Conservation (phyloP, 2,888 invertebrate species). For the Cynaeus angustus region DNA sequence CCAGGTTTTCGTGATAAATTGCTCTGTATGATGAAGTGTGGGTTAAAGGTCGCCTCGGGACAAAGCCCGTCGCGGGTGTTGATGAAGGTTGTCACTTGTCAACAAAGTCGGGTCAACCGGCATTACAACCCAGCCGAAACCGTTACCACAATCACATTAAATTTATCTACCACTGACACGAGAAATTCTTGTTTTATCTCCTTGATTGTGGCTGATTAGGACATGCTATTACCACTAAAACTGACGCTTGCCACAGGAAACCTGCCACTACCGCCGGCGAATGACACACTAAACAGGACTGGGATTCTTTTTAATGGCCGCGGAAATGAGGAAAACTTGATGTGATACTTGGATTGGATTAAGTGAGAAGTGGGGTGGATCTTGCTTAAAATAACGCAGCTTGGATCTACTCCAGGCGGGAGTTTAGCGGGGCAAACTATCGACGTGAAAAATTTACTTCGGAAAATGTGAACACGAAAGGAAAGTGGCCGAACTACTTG, state of each 20-base stretch:
- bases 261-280: conserved; percentile 15
- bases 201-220: conserved; percentile 40
- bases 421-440: too few species aligned
- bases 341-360: conserved; percentile 2
- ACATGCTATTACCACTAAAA: conserved; percentile 14
- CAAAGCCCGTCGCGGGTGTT: conserved; percentile 60
- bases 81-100: conserved; percentile 65
- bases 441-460: too few species aligned
- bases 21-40: conserved; percentile 61
- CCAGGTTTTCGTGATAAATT: conserved; percentile 59
- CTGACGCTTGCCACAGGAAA: conserved; percentile 17
- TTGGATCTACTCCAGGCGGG: too few species aligned
- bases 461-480: too few species aligned
- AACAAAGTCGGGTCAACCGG: conserved; percentile 55
- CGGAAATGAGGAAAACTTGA: neutral
- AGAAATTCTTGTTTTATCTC: conserved; percentile 44
- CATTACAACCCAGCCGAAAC: conserved; percentile 49
- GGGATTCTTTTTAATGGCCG: conserved; percentile 15
- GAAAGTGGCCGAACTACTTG: too few species aligned
- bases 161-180: conserved; percentile 49
- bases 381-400: too few species aligned
- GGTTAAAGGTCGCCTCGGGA: conserved; percentile 59
- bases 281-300: conserved; percentile 10
- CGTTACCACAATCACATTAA: conserved; percentile 52
- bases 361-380: neutral